Evolutionary conservation across 2,888 invertebrate genomes (phyloP).

Genomic region (Eutolmus rufibarbis): DNA sequence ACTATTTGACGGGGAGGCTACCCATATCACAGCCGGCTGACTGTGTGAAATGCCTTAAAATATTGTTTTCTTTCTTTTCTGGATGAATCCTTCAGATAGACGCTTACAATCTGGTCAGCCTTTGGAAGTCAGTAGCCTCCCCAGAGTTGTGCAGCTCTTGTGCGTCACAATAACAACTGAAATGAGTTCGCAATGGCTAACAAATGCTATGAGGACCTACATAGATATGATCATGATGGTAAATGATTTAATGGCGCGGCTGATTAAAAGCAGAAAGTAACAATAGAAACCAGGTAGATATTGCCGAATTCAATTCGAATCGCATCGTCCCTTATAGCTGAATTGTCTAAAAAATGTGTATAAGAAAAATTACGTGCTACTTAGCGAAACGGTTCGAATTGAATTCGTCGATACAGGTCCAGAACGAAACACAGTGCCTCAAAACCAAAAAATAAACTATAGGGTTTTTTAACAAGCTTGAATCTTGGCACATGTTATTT

Average conservation of each 20-base stretch:
- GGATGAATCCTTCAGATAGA: not conserved
- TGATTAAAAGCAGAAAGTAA: not conserved
- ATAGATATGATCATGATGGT: not conserved
- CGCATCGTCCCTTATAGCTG: not conserved
- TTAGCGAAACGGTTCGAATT: not conserved
- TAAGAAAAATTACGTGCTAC: not conserved
- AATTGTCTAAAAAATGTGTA: not conserved
- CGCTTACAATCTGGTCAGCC: not conserved
- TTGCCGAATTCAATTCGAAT: not conserved
- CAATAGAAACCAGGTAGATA: not conserved
- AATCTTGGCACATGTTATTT: not conserved
- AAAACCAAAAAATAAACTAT: not conserved
- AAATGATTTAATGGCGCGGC: not conserved
- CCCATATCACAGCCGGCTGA: constrained; percentile 27
- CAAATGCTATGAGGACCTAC: not conserved
- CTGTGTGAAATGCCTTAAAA: not conserved
- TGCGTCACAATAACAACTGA: not conserved
- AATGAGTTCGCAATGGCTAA: not conserved
- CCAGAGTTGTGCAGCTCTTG: constrained; percentile 19
- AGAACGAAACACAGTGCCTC: not conserved
- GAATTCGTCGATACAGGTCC: not conserved
- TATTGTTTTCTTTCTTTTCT: not conserved
- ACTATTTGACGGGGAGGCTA: not conserved
- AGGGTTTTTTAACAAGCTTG: not conserved
- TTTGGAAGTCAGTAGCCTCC: not conserved